Conservation (phyloP, 2,888 invertebrate genomes). For the Drosophila imparisetae region DNA sequence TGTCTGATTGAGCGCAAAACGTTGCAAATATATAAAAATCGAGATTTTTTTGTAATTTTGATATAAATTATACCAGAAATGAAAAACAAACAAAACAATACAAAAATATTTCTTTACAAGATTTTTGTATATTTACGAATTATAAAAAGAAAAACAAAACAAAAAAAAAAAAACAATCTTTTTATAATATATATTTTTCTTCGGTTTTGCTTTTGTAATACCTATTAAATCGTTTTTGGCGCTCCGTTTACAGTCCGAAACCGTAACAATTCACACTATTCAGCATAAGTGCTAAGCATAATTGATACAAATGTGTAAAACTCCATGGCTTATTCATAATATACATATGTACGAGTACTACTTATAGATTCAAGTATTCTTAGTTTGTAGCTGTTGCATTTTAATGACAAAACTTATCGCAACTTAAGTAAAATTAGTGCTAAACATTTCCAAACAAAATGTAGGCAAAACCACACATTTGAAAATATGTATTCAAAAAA, state of each 20-base stretch:
- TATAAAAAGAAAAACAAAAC: conserved; percentile 16
- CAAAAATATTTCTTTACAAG: conserved; percentile 60
- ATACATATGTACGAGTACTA: conserved; percentile 35
- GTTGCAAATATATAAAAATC: conserved; percentile 17
- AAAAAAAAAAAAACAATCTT: conserved; percentile 24
- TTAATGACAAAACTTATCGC: conserved; percentile 52
- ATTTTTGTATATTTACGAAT: conserved; percentile 66
- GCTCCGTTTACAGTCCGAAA: conserved; percentile 59
- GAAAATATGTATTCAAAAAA: conserved; percentile 2
- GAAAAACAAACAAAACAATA: conserved; percentile 26
- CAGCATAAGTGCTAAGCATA: conserved; percentile 48
- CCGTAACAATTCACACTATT: conserved; percentile 31
- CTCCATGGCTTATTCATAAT: conserved; percentile 44
- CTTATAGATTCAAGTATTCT: conserved; percentile 67
- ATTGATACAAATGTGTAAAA: conserved; percentile 23
- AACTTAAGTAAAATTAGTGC: conserved; percentile 22
- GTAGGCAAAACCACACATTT: conserved; percentile 22
- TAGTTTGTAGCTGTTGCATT: conserved; percentile 76
- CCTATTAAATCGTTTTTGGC: conserved; percentile 54
- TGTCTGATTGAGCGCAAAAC: conserved; percentile 61
- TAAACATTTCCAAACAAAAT: conserved; percentile 33
- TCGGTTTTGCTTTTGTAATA: conserved; percentile 46
- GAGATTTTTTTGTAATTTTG: conserved; percentile 58
- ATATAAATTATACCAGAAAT: conserved; percentile 65
- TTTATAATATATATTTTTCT: conserved; percentile 40